Percentiles rank a stretch among this genome's conserved stretches.
phyloP scores from a whole-genome alignment of 2,797 vertebrate species.

The Neosalanx taihuensis region DNA sequence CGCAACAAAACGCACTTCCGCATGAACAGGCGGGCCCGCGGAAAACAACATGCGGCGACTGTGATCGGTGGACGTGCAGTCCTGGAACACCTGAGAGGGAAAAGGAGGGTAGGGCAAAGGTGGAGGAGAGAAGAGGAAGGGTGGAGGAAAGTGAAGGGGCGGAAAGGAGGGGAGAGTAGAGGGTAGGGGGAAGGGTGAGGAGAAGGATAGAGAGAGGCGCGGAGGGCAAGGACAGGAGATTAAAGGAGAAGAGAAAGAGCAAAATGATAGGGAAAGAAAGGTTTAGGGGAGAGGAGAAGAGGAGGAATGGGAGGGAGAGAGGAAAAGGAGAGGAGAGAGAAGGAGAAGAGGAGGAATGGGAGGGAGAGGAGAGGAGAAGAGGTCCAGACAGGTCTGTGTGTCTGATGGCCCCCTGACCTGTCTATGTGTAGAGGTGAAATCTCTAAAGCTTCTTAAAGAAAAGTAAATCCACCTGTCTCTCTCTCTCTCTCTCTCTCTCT shows the following conservation, averaged over 20 bases:
- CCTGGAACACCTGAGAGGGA: background rate
- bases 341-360: background rate
- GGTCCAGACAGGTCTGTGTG: background rate
- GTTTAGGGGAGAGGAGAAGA: background rate
- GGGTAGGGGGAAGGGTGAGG: background rate
- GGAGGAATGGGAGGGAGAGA: background rate
- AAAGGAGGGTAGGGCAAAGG: background rate
- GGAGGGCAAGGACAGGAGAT: too few species aligned
- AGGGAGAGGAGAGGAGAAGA: background rate
- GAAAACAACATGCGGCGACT: background rate
- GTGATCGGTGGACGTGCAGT: background rate
- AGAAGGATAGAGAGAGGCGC: background rate
- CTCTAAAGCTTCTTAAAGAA: constrained; percentile 1
- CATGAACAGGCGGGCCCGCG: background rate
- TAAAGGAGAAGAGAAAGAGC: too few species aligned
- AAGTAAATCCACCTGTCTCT: background rate
- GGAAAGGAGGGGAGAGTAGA: background rate
- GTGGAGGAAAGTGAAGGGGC: background rate
- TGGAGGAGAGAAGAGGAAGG: background rate
- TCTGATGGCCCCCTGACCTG: background rate
- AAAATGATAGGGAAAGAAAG: too few species aligned
- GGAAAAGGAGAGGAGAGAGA: background rate
- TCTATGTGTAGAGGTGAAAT: constrained; percentile 1
- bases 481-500: background rate
- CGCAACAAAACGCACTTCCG: background rate